Conservation (phyloP, 2,888 invertebrate genomes). For the Caenorhabditis plicata region DNA sequence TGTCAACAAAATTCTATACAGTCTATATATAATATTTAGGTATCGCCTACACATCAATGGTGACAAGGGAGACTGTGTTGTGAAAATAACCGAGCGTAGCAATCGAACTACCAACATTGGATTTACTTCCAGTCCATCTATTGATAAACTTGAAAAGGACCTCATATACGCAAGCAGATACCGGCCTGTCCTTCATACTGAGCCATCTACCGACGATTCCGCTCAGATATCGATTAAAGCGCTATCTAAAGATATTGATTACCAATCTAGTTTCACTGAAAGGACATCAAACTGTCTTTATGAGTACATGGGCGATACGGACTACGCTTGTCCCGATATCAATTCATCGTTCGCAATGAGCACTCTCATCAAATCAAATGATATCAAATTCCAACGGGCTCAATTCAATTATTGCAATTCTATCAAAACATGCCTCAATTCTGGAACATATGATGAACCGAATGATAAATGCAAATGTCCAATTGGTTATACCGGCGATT, state of each 20-base stretch:
- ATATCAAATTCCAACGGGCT: constrained; percentile 29
- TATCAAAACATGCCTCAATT: constrained; percentile 31
- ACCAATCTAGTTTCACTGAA: not conserved
- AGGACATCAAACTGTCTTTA: constrained; percentile 28
- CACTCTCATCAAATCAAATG: constrained; percentile 8
- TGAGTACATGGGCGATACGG: constrained; percentile 14
- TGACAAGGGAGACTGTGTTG: constrained; percentile 4
- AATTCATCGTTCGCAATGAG: constrained; percentile 19
- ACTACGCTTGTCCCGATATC: constrained; percentile 11
- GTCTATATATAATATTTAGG: no score
- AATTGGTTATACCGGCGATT: constrained; percentile 12
- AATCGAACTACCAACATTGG: constrained; percentile 31
- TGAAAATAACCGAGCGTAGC: constrained; percentile 26
- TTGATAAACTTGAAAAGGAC: constrained; percentile 18
- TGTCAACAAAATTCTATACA: no score
- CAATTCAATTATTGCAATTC: constrained; percentile 36
- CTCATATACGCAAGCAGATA: constrained; percentile 23
- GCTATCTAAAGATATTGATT: constrained; percentile 3
- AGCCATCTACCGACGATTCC: constrained; percentile 23
- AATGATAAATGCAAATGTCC: constrained; percentile 13
- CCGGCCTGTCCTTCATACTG: constrained; percentile 27
- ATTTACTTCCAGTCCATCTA: constrained; percentile 39
- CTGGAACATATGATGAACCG: no score
- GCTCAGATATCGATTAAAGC: not conserved
- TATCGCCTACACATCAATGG: not conserved